These are phyloP conservation scores for Indicator indicator DNA, from an alignment of 2,113 vertebrate species.

Conservation along the genomic window DNA sequence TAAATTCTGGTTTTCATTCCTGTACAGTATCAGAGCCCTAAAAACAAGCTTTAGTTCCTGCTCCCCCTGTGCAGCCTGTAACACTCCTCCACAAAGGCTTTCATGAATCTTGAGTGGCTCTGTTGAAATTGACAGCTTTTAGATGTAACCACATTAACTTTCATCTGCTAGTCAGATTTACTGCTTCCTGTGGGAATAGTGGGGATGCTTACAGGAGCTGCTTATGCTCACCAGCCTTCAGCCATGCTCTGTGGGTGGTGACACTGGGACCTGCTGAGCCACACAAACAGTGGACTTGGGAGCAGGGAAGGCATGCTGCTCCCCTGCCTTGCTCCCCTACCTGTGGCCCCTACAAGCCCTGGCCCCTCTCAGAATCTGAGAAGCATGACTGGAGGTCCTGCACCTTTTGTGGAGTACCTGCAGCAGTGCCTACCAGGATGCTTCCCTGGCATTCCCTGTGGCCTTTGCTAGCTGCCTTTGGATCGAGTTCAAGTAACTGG, in stretches of 20 bases:
- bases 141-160: not conserved
- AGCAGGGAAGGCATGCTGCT: not conserved
- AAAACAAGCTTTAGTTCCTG: not conserved
- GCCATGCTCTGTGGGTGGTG: fast-evolving
- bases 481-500: constrained; percentile 11
- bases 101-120: not conserved
- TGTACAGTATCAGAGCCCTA: not conserved
- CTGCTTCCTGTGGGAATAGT: not conserved
- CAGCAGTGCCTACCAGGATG: not conserved
- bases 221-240: fast-evolving
- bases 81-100: not conserved
- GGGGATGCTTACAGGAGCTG: not conserved
- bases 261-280: not conserved
- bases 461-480: not conserved
- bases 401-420: not conserved
- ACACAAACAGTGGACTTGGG: not conserved
- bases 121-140: not conserved
- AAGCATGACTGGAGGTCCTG: not conserved
- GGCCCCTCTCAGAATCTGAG: not conserved
- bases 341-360: not conserved
- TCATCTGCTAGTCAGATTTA: not conserved
- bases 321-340: fast-evolving
- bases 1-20: constrained; percentile 3
- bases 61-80: not conserved
- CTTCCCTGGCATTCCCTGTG: not conserved